Base-by-base conservation (phyloP, 2,888 invertebrate genomes). In the Eupithecia subumbrata region DNA sequence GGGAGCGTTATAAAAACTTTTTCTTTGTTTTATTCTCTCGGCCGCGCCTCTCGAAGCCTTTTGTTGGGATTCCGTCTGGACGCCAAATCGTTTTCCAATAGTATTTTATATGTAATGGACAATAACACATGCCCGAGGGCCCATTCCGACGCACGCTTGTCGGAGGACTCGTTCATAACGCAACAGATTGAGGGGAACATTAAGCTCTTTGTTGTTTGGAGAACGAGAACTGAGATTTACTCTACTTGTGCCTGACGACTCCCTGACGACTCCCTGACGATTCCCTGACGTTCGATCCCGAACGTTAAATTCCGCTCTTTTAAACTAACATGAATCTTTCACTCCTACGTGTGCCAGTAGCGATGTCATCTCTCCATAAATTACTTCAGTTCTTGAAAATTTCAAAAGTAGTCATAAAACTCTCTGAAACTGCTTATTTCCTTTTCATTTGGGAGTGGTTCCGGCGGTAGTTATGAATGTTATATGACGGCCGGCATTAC, bases 71-170 rank as follows among this genome's bases (percentile, higher is more conserved):
- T 81, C 76, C 87, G 88, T 88, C 89, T 88, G 88, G 89, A 87
- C 86, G 85, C 84, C 85, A 88, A 92, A 93, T 93, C 90, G 93
- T 92, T 93, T 93, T 92, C 92, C 92, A 85, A 93, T 93, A 93
- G 86, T 88, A 89, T 90, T 91, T 88, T 90, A 88, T 91, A 87
- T 88, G 89, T 91, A 90, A 91, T 90, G 90, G 90, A 90, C 89
- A 91, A 91, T 92, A 90, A 92, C 90, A 90, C 87, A 89, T 85
- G 89, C 83, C 85, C 82, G 82, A 76, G 85, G 30, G 86, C 85
- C 85, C 85, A 84, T 87, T 85, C 84, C 82, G 83, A 84, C 81
- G 81, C 80, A 48, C 48, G 80, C 83, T 82, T 82, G 80, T 82
- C 81, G 82, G 83, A 85, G 79, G 84, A 82, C 78, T 74, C 74